Conservation (phyloP, 2,888 invertebrate genomes). For the Drosophila emarginata region DNA sequence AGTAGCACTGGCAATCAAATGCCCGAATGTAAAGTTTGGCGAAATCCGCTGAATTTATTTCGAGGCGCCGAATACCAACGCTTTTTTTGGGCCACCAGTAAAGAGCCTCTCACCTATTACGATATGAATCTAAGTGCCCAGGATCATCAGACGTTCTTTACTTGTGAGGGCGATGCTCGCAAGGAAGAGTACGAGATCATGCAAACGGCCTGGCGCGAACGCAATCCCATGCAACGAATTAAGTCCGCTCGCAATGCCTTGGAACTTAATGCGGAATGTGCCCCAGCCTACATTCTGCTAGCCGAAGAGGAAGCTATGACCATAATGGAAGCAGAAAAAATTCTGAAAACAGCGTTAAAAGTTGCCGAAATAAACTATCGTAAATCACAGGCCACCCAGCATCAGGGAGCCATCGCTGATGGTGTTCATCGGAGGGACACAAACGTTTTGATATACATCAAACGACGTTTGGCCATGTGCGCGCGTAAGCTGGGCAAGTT, state of each 20-base stretch:
- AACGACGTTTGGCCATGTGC: slow-evolving; percentile 98
- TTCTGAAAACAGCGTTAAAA: slow-evolving; percentile 91
- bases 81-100: slow-evolving; percentile 94
- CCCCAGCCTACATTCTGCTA: slow-evolving; percentile 95
- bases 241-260: slow-evolving; percentile 95
- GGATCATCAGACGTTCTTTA: slow-evolving; percentile 98
- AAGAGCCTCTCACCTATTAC: slow-evolving; percentile 98
- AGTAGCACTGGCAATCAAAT: slow-evolving; percentile 75
- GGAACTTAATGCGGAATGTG: slow-evolving; percentile 94
- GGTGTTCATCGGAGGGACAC: slow-evolving; percentile 93
- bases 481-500: slow-evolving; percentile 95
- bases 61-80: slow-evolving; percentile 98
- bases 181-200: slow-evolving; percentile 96
- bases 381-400: slow-evolving; percentile 91
- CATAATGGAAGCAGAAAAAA: slow-evolving; percentile 93
- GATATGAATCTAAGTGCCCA: slow-evolving; percentile 99
- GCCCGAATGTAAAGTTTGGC: slow-evolving; percentile 96
- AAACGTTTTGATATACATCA: slow-evolving; percentile 96
- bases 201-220: slow-evolving; percentile 98
- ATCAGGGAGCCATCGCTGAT: slow-evolving; percentile 89
- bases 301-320: slow-evolving; percentile 98
- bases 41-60: slow-evolving; percentile 97
- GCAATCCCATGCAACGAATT: slow-evolving; percentile 94
- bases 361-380: slow-evolving; percentile 91
- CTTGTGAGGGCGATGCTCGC: slow-evolving; percentile 93